Evolutionary conservation across 2,113 vertebrate species (phyloP), one percentile per base, ranked within the genome.

Genomic region (Chrysemys picta): DNA sequence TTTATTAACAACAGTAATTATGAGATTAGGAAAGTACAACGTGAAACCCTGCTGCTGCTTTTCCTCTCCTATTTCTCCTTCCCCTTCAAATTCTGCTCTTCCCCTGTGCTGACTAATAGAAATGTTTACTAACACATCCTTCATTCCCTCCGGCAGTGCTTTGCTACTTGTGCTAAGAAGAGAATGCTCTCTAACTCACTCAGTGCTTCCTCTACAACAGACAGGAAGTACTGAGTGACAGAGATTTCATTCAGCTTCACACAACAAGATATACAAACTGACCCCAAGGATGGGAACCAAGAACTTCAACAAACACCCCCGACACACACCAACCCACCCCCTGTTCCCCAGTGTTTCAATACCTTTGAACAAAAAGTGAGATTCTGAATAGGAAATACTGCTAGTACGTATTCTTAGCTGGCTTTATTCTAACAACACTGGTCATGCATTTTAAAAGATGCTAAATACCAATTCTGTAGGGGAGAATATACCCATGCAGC

Each of bases 101-200:
- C 65, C 24, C 53, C 79, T 82, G 10, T 21, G 38, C 84, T 27
- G 19, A 17, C 38, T 6, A 50, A n/a, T 1, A 13, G 6, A 24
- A 42, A 47, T 91, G 85, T 83, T 93, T 76, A 79, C 22, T 56
- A 45, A 31, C 4, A 0, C 35, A 75, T 27, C 2, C 7, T 85
- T 84, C 53, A 50, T 0, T 82, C 78, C 78, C 87, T 82, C 54
- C 85, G 85, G 16, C 24, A 22, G 52, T 0, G 80, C 72, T 59
- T 47, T 82, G 42, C 75, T 89, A 13, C 21, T 27, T 42, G 72
- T 27, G 10, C 24, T 78, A 12, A 72, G 49, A n/a, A 22, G 88
- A 79, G 50, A 93, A 80, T 1, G 0, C 49, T 84, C 75, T 72
- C 94, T 93, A 84, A 94, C 85, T 86, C 92, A 88, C 53, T 8